These are phyloP conservation scores for Trichopria drosophilae DNA, from an alignment of 2,888 invertebrate species.

Conservation along the genomic window DNA sequence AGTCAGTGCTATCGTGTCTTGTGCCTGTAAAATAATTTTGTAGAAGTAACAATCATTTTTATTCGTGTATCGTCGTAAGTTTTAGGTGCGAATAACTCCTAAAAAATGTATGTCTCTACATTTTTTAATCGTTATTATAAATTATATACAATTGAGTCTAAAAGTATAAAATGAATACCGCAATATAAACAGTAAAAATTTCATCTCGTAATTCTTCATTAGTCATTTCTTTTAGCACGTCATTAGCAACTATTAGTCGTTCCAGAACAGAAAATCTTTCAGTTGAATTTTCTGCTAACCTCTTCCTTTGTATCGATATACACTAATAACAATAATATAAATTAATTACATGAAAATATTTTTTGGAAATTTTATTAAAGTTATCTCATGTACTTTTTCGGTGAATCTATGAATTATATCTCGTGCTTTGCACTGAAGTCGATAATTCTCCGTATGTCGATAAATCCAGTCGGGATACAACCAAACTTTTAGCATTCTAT, in stretches of 20 bases:
- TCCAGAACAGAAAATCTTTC: slow-evolving; percentile 27
- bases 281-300: background rate
- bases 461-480: slow-evolving; percentile 38
- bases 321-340: too few relatives aligned
- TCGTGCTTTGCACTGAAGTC: slow-evolving; percentile 20
- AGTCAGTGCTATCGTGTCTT: slow-evolving; percentile 35
- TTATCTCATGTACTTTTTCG: slow-evolving; percentile 25
- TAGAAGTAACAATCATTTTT: too few relatives aligned
- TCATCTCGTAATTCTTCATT: slow-evolving; percentile 36
- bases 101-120: background rate
- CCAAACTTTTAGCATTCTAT: slow-evolving; percentile 39
- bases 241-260: slow-evolving; percentile 31
- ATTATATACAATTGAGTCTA: background rate
- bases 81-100: background rate
- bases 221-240: slow-evolving; percentile 24
- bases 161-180: slow-evolving; percentile 27
- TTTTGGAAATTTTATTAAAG: slow-evolving; percentile 3
- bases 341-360: too few relatives aligned
- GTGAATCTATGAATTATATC: slow-evolving; percentile 29
- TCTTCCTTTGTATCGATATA: too few relatives aligned
- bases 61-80: too few relatives aligned
- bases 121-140: too few relatives aligned
- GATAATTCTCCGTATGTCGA: slow-evolving; percentile 25
- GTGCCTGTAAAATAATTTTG: slow-evolving; percentile 29
- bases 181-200: slow-evolving; percentile 37